These are phyloP conservation scores for Sarotherodon lohbergeri DNA, from an alignment of 2,113 vertebrate species.

Conservation along the genomic window DNA sequence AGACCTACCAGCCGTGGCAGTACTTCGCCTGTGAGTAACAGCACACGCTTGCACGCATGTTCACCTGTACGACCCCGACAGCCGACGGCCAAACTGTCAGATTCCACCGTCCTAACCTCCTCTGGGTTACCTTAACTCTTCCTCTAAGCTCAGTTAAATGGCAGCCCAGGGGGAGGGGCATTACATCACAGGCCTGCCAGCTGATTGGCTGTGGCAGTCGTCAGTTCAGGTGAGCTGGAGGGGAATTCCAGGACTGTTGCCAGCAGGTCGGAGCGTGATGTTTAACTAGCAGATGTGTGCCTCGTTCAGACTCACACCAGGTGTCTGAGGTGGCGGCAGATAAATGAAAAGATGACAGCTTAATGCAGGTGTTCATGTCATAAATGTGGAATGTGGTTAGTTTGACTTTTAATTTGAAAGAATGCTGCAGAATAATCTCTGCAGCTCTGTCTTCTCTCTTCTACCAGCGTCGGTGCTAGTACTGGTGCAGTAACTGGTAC, in stretches of 20 bases:
- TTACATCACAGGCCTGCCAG: constrained; percentile 5
- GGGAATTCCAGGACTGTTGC: constrained; percentile 49
- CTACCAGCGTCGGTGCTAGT: not conserved
- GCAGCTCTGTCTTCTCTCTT: not conserved
- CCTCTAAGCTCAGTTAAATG: not conserved
- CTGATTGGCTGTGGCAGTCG: constrained; percentile 43
- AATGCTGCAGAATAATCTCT: not conserved
- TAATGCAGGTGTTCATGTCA: not conserved
- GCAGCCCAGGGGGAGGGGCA: not conserved
- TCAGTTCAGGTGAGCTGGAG: constrained; percentile 36
- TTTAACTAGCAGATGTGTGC: not conserved
- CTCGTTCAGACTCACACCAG: not conserved
- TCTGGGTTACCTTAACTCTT: not conserved
- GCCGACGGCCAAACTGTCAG: not conserved
- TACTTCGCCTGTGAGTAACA: constrained; percentile 93
- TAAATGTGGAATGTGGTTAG: not conserved
- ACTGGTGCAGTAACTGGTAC: not conserved
- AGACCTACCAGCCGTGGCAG: constrained; percentile 91
- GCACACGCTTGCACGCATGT: not conserved
- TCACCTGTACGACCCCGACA: not conserved
- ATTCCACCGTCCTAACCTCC: constrained; percentile 10
- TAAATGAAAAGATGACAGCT: not conserved
- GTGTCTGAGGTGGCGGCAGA: not conserved
- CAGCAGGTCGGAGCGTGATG: constrained; percentile 36
- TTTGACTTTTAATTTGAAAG: not conserved